Base-by-base conservation (phyloP, 2,888 invertebrate genomes). In the Andrena minutula region DNA sequence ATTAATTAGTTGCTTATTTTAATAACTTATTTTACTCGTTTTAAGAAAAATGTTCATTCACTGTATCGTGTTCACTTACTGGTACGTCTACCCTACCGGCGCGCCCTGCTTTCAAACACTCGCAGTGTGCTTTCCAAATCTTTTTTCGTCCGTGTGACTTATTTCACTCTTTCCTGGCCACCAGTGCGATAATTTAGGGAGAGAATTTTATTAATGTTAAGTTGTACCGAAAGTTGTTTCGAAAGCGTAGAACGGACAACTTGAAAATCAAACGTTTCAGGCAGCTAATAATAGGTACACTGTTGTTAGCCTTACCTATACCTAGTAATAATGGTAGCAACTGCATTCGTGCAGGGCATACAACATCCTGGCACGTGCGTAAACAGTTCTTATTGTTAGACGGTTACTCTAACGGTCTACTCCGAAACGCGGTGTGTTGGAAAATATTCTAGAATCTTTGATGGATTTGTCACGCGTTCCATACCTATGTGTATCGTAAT, bases 311-410 rank as follows among this genome's bases (percentile, higher is more conserved):
- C 82, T 79, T 80, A 78, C n/a, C n/a, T n/a, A n/a, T n/a, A n/a
- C n/a, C n/a, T 86, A 80, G 81, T 75, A 84, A 87, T 87, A 89
- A 89, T 88, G 84, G 89, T 88, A 89, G 87, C 85, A 86, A 86
- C 83, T 70, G 85, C 82, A 79, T 81, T 86, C 77, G 86, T 82
- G 76, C 76, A 74, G 70, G 83, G 84, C 90, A 88, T 90, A 90
- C 91, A 92, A 93, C 93, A 93, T 93, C 93, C 93, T 93, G 93
- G 92, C 93, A 93, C 93, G 93, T 93, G 93, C 91, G 91, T 91
- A 93, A 93, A 93, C 93, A 93, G 84, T 74, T 85, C 89, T 90
- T 89, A 86, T 74, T 85, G 89, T 90, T 89, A 86, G 86, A 88
- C 85, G 89, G 32, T 32, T 7, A 88, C 88, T 89, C 85, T 71